Conservation (phyloP, 2,888 invertebrate genomes). For the Micoletzkya japonica region DNA sequence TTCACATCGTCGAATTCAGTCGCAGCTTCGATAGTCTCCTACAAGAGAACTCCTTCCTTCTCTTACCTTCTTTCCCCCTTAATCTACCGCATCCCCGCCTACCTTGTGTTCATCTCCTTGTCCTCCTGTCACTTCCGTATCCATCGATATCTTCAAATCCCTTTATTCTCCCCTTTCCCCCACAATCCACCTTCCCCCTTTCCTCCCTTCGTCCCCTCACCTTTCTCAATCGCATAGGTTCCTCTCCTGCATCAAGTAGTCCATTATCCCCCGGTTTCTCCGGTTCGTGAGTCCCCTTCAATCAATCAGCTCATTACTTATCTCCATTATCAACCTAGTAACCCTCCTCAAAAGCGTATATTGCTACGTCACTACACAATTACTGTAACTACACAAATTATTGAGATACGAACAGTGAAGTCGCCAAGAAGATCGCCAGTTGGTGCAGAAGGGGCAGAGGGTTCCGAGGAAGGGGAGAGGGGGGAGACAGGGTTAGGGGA, state of each 20-base stretch:
- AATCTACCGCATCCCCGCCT: background rate
- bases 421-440: conserved; percentile 8
- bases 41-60: background rate
- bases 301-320: background rate
- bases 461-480: background rate
- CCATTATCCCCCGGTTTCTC: conserved; percentile 20
- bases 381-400: no score
- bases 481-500: background rate
- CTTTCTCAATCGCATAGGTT: conserved; percentile 11
- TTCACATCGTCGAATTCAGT: conserved; percentile 9
- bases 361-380: background rate
- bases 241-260: conserved; percentile 27
- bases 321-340: background rate
- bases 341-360: background rate
- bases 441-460: background rate
- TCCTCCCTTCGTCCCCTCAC: conserved; percentile 9
- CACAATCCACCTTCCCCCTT: background rate
- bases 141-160: conserved; percentile 23
- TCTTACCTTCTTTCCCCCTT: background rate
- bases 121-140: conserved; percentile 18
- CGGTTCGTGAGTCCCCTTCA: conserved; percentile 9
- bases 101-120: background rate
- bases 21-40: conserved; percentile 7
- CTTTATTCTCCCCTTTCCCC: background rate
- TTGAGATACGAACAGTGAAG: background rate